phyloP scores from a whole-genome alignment of 2,888 invertebrate genomes.

The Pasiphila rectangulata region DNA sequence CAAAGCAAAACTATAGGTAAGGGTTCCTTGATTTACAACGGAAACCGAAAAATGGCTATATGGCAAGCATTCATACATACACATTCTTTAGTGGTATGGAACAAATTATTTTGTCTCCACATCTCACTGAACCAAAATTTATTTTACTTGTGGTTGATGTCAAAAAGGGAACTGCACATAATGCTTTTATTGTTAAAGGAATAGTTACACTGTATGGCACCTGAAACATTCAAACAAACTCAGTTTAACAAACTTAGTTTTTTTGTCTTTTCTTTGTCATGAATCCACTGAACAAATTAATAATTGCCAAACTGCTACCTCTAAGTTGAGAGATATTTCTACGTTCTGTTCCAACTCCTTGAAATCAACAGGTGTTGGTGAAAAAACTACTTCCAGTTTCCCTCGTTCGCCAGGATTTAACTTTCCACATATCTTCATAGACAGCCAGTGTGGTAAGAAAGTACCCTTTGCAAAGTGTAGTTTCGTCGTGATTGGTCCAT shows the following conservation, averaged over 20 bases:
- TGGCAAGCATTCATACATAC: slow-evolving; percentile 73
- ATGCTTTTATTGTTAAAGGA: slow-evolving; percentile 78
- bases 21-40: too few relatives aligned
- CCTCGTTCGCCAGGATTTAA: slow-evolving; percentile 72
- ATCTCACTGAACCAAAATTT: slow-evolving; percentile 80
- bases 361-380: slow-evolving; percentile 69
- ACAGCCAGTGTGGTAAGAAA: slow-evolving; percentile 55
- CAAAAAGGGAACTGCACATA: slow-evolving; percentile 81
- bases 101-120: slow-evolving; percentile 80
- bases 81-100: slow-evolving; percentile 79
- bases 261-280: too few relatives aligned
- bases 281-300: too few relatives aligned
- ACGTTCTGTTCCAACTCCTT: slow-evolving; percentile 66
- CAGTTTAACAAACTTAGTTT: too few relatives aligned
- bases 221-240: slow-evolving; percentile 46
- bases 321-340: slow-evolving; percentile 65
- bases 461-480: slow-evolving; percentile 65
- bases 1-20: too few relatives aligned
- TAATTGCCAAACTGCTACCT: too few relatives aligned
- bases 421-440: slow-evolving; percentile 60
- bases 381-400: slow-evolving; percentile 74
- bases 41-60: too few relatives aligned
- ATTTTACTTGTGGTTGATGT: slow-evolving; percentile 62
- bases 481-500: slow-evolving; percentile 74
- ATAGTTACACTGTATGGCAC: slow-evolving; percentile 81